Base-by-base conservation (phyloP, 2,888 invertebrate species). In the Xanthorhoe designata region DNA sequence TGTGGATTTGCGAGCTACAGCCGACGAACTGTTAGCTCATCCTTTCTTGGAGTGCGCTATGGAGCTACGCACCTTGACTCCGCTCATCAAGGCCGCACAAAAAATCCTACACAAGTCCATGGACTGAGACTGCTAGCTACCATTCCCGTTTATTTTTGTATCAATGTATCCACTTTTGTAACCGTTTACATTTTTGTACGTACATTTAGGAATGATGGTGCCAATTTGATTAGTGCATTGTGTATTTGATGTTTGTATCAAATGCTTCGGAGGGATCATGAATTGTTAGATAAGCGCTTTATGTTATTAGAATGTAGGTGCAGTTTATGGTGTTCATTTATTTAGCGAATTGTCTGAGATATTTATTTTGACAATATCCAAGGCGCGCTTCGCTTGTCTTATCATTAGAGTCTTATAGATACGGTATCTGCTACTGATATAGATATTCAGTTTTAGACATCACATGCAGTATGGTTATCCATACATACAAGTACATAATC, bases 31-130 rank as follows among this genome's bases (percentile, higher is more conserved):
- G 5, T 91, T 98, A n/a, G 85, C 89, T 1, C 98, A 98, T 88
- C 95, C 96, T 0, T 98, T 98, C 91, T 91, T 98, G 52, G 89
- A 95, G 49, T 96, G 96, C 75, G 96, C 97, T 61, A 97, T 97
- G 90, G 96, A 97, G 78, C 94, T 98, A 17, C 94, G 95, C 61
- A 96, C 97, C 0, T 94, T 99, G 38, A 96, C 97, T 67, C 98
- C 98, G 32, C 95, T 99, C 69, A 99, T 99, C 74, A 96, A 96
- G 83, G 98, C 98, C 56, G 99, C 99, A 52, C 98, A 98, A 80
- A 96, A 96, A 85, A 96, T 98, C 78, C 94, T 98, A 55, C 95
- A 95, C 76, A 97, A 96, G 81, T 92, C 82, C 75, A 89, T 84
- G 70, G 90, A 93, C 76, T 92, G 84, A 90, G 79, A 80, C 76